Base-by-base conservation (phyloP, 2,113 vertebrate species). In the Turdus rufiventris region DNA sequence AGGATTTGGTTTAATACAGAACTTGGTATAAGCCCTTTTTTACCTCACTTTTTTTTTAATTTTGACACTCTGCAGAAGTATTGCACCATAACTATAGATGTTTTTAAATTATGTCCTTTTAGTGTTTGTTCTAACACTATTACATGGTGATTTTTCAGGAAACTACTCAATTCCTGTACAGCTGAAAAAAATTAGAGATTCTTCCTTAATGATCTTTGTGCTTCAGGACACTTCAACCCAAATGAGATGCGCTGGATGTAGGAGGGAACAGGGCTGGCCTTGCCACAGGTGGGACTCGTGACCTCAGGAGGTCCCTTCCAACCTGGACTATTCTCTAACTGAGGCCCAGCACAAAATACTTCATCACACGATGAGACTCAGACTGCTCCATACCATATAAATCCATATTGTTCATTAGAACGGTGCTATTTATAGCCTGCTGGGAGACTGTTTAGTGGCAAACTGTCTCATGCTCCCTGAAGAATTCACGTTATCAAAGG, bases 351-450 rank as follows among this genome's bases (percentile, higher is more conserved):
- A 23, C 21, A 51, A 56, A 34, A 20, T 1, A 9, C 62, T 83
- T 40, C 79, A 42, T 56, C 47, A 15, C 2, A 11, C 3, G 0
- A 1, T 13, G 48, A 56, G 62, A 40, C 34, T 62, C 73, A 51
- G 70, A 1, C 48, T 91, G 29, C 75, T 93, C 85, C 85, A 85
- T 65, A 91, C 96, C 96, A 95, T 96, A 96, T 97, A 96, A 96
- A 96, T 94, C 94, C 92, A 65, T 63, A 88, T 9, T 42, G 70
- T 57, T 74, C 33, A 7, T 56, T 17, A 68, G 33, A 72, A 75
- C 5, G 25, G 45, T 25, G 7, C 94, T 97, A 97, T 97, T 97
- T 96, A 94, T 96, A 97, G 72, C 92, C 53, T 79, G 85, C 80
- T 18, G 61, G 88, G 76, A 86, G 94, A 47, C 83, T 93, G 95